Evolutionary conservation across 2,113 vertebrate genomes (phyloP).

Genomic region (Gymnobelideus leadbeateri): DNA sequence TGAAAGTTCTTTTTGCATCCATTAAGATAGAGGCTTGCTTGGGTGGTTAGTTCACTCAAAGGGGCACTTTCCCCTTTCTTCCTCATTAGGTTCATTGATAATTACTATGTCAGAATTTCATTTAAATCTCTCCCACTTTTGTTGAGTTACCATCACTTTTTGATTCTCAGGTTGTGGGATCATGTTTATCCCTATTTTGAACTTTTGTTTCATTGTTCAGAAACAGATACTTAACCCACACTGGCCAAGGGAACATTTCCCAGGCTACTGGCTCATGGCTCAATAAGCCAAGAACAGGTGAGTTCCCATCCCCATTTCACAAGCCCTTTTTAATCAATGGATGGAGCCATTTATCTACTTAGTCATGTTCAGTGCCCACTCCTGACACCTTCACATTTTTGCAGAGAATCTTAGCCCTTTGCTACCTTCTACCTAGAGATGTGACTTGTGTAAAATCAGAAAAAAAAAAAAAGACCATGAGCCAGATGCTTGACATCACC

Average conservation of each 20-base stretch:
- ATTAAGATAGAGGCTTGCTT: background rate
- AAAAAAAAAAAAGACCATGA: background rate
- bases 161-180: background rate
- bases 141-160: background rate
- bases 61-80: background rate
- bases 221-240: background rate
- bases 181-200: background rate
- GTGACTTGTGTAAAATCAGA: background rate
- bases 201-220: background rate
- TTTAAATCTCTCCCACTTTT: background rate
- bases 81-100: background rate
- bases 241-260: background rate
- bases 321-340: background rate
- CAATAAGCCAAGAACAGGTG: background rate
- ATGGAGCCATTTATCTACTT: background rate
- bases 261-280: background rate
- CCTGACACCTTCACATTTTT: background rate
- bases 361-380: background rate
- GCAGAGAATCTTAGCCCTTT: background rate
- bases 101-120: background rate
- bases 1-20: background rate
- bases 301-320: background rate
- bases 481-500: background rate
- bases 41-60: background rate
- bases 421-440: background rate